These are phyloP conservation scores for Clunio marinus DNA, from an alignment of 2,888 invertebrate genomes.

Conservation along the genomic window DNA sequence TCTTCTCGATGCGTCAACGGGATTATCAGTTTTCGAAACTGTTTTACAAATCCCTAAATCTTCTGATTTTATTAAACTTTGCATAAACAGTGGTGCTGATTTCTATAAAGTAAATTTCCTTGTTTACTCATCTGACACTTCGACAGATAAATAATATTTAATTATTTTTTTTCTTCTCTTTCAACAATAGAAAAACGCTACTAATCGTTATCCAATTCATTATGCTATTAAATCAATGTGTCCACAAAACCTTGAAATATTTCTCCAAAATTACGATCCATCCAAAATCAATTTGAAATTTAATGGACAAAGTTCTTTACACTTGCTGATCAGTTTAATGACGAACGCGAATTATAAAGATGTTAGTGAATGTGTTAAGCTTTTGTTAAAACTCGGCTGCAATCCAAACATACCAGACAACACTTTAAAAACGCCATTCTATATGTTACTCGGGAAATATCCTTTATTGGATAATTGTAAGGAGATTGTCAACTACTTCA, in stretches of 20 bases:
- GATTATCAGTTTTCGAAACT: slow-evolving; percentile 18
- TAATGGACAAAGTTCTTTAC: slow-evolving; percentile 39
- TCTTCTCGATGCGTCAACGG: slow-evolving; percentile 14
- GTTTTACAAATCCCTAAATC: slow-evolving; percentile 25
- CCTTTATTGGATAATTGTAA: slow-evolving; percentile 34
- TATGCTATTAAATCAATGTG: slow-evolving; percentile 50
- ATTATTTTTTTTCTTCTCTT: not conserved
- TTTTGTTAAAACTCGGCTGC: slow-evolving; percentile 47
- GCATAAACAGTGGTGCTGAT: slow-evolving; percentile 20
- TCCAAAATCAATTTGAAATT: slow-evolving; percentile 31
- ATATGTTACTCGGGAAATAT: slow-evolving; percentile 22
- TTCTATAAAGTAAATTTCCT: slow-evolving; percentile 19
- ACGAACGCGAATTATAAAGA: slow-evolving; percentile 45
- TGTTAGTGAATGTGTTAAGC: slow-evolving; percentile 46
- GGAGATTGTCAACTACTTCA: slow-evolving; percentile 45
- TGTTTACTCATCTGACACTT: not conserved
- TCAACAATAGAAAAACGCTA: slow-evolving; percentile 26
- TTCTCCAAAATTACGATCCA: slow-evolving; percentile 42
- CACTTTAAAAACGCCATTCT: slow-evolving; percentile 29
- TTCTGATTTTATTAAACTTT: slow-evolving; percentile 22
- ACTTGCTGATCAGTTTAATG: slow-evolving; percentile 47
- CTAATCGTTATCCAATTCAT: slow-evolving; percentile 34
- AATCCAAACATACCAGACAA: slow-evolving; percentile 48
- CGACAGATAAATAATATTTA: too few species aligned
- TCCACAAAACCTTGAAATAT: slow-evolving; percentile 44